Percentiles rank a stretch among this genome's conserved stretches.
Evolutionary conservation across 2,113 vertebrate species (phyloP).

Genomic region (Myrmophylax atrothorax): DNA sequence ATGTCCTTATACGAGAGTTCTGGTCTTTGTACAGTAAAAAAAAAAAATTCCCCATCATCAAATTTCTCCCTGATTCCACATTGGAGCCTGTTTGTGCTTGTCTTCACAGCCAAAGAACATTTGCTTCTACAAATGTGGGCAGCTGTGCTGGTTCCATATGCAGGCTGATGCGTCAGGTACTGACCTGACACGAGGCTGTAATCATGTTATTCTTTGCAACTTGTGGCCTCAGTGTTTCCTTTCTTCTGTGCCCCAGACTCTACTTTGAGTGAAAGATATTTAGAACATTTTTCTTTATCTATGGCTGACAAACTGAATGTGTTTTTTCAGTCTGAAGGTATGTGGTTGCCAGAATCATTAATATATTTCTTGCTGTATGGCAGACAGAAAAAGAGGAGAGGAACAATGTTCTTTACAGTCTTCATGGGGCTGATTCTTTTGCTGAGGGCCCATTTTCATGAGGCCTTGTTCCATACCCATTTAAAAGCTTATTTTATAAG

Average conservation of each 20-base stretch:
- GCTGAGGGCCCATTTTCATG: background rate
- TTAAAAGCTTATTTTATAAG: background rate
- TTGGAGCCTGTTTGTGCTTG: background rate
- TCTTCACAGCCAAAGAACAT: background rate
- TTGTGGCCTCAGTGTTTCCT: background rate
- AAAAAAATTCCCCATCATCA: background rate
- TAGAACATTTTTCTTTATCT: background rate
- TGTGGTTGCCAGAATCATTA: background rate
- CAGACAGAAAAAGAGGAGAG: background rate
- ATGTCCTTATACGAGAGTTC: background rate
- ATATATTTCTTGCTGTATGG: background rate
- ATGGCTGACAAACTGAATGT: background rate
- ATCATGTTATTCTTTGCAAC: background rate
- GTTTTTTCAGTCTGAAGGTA: background rate
- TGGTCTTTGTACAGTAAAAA: constrained; percentile 15
- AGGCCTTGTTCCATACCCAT: background rate
- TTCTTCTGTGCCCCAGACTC: background rate
- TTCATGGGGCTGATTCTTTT: background rate
- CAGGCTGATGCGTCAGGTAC: background rate
- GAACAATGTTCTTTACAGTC: background rate
- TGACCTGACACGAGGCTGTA: background rate
- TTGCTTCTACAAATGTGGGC: background rate
- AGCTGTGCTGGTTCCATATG: background rate
- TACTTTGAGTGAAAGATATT: background rate
- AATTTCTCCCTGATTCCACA: background rate